These are phyloP conservation scores for Pygocentrus nattereri DNA, from an alignment of 2,797 vertebrate species.

Conservation along the genomic window DNA sequence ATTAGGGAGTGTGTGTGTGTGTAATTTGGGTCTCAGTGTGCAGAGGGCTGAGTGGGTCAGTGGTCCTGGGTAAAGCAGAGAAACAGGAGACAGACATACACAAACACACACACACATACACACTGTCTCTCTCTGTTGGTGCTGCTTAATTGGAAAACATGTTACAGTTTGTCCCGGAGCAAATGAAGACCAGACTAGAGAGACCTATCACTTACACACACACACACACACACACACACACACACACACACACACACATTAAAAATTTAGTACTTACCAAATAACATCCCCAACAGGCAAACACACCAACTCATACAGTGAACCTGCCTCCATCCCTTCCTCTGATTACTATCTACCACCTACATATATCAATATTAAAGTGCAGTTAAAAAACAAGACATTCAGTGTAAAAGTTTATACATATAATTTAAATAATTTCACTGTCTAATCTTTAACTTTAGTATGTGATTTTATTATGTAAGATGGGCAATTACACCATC, in stretches of 20 bases:
- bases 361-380: too few relatives aligned
- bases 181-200: conserved; percentile 27
- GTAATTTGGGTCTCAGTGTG: not conserved
- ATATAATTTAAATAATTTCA: too few relatives aligned
- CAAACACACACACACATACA: not conserved
- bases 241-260: conserved; percentile 42
- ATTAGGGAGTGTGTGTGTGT: conserved; percentile 3
- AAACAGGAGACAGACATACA: not conserved
- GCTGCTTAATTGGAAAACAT: conserved; percentile 47
- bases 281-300: not conserved
- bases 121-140: not conserved
- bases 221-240: conserved; percentile 24
- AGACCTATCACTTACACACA: conserved; percentile 51
- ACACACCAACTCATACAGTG: not conserved
- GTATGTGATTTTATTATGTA: too few relatives aligned
- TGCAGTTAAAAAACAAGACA: too few relatives aligned
- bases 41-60: conserved; percentile 11
- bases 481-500: too few relatives aligned
- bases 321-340: not conserved
- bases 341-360: not conserved
- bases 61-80: not conserved
- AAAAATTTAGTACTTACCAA: conserved; percentile 47
- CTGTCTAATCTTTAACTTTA: too few relatives aligned
- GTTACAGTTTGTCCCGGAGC: conserved; percentile 44
- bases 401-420: too few relatives aligned